These are phyloP conservation scores for Sialis fuliginosa DNA, from an alignment of 2,888 invertebrate species.

Conservation along the genomic window DNA sequence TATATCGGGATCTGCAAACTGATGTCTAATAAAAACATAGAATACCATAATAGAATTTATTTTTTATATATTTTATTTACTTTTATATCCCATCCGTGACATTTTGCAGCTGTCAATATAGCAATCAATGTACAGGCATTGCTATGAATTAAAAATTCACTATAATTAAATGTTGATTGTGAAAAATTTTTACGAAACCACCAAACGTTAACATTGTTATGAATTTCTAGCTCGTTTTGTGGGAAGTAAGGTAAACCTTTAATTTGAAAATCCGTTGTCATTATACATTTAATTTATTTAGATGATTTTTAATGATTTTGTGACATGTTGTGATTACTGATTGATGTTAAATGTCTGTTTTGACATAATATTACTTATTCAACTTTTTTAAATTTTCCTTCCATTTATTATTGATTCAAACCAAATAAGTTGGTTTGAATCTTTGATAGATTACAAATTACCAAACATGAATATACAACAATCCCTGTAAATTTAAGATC, in stretches of 20 bases:
- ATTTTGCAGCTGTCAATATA: conserved; percentile 32
- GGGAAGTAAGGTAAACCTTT: conserved; percentile 21
- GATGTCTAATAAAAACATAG: not conserved
- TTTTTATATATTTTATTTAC: conserved; percentile 13
- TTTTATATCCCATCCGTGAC: conserved; percentile 18
- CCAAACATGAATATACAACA: too few relatives aligned
- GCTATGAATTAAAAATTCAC: conserved; percentile 28
- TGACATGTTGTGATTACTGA: too few relatives aligned
- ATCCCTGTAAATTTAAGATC: too few relatives aligned
- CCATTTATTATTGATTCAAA: too few relatives aligned
- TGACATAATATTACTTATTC: too few relatives aligned
- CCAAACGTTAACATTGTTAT: conserved; percentile 21
- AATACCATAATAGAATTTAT: not conserved
- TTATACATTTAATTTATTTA: too few relatives aligned
- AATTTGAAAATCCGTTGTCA: not conserved
- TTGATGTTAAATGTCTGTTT: too few relatives aligned
- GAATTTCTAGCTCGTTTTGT: conserved; percentile 19
- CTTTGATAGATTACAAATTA: too few relatives aligned
- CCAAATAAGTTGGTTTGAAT: too few relatives aligned
- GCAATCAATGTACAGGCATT: conserved; percentile 44
- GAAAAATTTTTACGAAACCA: conserved; percentile 41
- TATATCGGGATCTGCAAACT: not conserved
- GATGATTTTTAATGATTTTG: too few relatives aligned
- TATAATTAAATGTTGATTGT: conserved; percentile 35
- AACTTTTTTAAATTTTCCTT: too few relatives aligned